Base-by-base conservation (phyloP, 2,113 vertebrate genomes). In the Heliornis fulica region DNA sequence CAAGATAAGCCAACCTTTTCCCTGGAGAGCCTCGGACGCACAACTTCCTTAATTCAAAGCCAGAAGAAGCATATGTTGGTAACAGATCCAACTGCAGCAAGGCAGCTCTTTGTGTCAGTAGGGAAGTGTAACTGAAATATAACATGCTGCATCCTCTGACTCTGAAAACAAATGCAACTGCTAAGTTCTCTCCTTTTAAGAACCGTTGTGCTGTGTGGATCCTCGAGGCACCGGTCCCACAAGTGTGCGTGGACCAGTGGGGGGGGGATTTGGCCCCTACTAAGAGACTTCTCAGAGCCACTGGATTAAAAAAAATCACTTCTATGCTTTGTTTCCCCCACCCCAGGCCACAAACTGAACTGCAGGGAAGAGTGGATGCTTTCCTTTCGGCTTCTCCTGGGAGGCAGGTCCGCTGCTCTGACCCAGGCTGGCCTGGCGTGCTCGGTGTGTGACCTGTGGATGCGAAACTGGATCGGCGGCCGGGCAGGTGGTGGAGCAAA, bases 321-420 rank as follows among this genome's bases (percentile, higher is more conserved):
- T 85, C 89, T 75, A 79, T 76, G 38, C 17, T 21, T 21, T 38
- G 34, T 70, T 75, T 63, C 60, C 28, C n/a, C n/a, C n/a, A n/a
- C n/a, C n/a, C 28, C 31, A 50, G 69, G 45, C 18, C 28, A 51
- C 36, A 71, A 86, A 79, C 60, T 38, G 60, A 90, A 40, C 57
- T 46, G 9, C 40, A 50, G 82, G 72, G 54, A 59, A 70, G 70
- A 90, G n/a, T 40, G 65, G 75, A 32, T 25, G 34, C 56, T 72
- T 78, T 75, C n/a, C 84, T 82, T 87, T 17, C 1, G 2, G 57
- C 70, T 83, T 25, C 20, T 74, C 60, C 83, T 15, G 72, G 61
- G 66, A 34, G 89, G 53, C 69, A 82, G 71, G 81, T 46, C 56
- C 88, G 69, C 80, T 72, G 90, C 90, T 92, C 53, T 91, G 92